A percentile compares a stretch with the other conserved stretches of the same genome.
phyloP scores from a whole-genome alignment of 2,888 invertebrate genomes.

The Hypsopygia costalis region DNA sequence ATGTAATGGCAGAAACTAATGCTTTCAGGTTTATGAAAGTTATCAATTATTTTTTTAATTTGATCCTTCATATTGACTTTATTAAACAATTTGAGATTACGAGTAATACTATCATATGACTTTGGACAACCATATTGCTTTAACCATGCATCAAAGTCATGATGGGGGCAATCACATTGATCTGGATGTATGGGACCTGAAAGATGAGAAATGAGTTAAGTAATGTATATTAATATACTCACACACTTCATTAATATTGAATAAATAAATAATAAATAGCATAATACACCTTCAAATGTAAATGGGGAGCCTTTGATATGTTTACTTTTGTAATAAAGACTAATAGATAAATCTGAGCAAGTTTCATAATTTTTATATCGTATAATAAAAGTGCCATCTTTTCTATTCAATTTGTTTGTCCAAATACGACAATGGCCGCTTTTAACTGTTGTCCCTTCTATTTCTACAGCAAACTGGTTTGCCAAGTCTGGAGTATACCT shows the following conservation, averaged over 20 bases:
- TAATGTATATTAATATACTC: not conserved
- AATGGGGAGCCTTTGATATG: conserved; percentile 84
- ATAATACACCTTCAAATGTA: conserved; percentile 77
- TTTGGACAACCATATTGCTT: conserved; percentile 82
- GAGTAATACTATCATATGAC: conserved; percentile 84
- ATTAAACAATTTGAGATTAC: conserved; percentile 85
- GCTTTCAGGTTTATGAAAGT: conserved; percentile 88
- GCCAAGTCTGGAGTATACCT: conserved; percentile 78
- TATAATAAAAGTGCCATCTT: conserved; percentile 91
- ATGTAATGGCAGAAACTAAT: conserved; percentile 95
- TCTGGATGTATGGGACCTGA: conserved; percentile 88
- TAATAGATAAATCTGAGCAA: conserved; percentile 86
- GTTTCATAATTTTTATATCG: conserved; percentile 90
- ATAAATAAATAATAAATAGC: not conserved
- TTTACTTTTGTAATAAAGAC: conserved; percentile 82
- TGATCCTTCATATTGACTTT: conserved; percentile 85
- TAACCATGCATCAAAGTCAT: conserved; percentile 83
- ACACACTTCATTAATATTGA: not conserved
- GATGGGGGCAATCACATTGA: conserved; percentile 90
- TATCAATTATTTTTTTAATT: conserved; percentile 82
- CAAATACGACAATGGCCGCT: conserved; percentile 85
- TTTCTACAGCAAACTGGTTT: conserved; percentile 70
- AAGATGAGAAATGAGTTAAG: conserved; percentile 22
- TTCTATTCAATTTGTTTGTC: conserved; percentile 88
- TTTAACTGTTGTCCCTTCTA: conserved; percentile 77